Evolutionary conservation across 2,888 invertebrate genomes (phyloP).

Genomic region (Hetaerina titia): DNA sequence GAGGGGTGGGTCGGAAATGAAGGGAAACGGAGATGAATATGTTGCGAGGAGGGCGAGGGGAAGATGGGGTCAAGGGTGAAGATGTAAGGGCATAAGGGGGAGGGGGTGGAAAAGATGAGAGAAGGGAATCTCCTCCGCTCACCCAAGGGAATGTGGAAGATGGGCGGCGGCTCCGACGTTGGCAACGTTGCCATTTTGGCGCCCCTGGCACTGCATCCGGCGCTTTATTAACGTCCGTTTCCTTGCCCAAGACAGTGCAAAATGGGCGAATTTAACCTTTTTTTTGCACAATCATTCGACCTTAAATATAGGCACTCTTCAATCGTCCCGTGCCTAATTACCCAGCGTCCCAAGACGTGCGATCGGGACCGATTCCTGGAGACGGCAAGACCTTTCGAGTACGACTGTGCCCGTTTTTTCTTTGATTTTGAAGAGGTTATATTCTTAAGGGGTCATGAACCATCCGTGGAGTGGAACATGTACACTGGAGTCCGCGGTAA

Average conservation of each 20-base stretch:
- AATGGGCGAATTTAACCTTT: background rate
- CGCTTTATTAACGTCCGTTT: background rate
- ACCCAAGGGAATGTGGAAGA: background rate
- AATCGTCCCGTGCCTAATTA: background rate
- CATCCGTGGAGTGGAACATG: too few relatives aligned
- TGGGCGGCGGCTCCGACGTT: background rate
- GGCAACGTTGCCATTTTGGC: background rate
- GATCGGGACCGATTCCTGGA: background rate
- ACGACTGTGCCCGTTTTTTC: too few relatives aligned
- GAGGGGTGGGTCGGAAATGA: background rate
- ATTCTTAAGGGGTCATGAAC: too few relatives aligned
- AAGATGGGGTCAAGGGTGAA: background rate
- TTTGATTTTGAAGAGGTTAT: too few relatives aligned
- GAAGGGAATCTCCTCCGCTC: background rate
- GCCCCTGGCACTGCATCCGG: background rate
- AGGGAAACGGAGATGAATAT: conserved; percentile 3
- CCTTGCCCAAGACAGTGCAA: background rate
- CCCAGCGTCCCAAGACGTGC: background rate
- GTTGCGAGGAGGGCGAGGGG: background rate
- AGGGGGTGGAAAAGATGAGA: background rate
- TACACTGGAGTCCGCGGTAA: too few relatives aligned
- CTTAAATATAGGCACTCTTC: background rate
- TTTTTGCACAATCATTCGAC: background rate
- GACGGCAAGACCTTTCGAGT: too few relatives aligned
- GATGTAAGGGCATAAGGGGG: background rate